Evolutionary conservation across 2,113 vertebrate genomes (phyloP).

Genomic region (Eolophus roseicapilla): DNA sequence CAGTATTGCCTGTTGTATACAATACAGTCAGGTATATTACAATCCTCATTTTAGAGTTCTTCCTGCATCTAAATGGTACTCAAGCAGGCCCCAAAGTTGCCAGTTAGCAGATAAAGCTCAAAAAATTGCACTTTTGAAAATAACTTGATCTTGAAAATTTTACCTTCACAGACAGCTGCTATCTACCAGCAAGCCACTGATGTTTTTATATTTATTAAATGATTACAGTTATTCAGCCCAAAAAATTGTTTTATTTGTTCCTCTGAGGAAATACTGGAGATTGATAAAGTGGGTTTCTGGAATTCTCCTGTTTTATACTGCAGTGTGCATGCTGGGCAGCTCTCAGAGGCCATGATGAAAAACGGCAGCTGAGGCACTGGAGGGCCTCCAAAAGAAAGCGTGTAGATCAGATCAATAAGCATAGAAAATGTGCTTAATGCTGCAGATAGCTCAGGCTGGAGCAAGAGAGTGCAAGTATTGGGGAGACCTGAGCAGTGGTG

Average conservation of each 20-base stretch:
- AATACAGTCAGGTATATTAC: not conserved
- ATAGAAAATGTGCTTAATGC: not conserved
- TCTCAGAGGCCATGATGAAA: not conserved
- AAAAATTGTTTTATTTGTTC: not conserved
- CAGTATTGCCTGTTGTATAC: not conserved
- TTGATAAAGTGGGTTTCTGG: not conserved
- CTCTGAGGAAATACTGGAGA: not conserved
- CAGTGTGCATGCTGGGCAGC: not conserved
- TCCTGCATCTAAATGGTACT: not conserved
- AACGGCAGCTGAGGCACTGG: not conserved
- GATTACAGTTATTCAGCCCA: not conserved
- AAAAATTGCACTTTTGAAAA: not conserved
- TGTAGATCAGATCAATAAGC: not conserved
- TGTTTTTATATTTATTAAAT: not conserved
- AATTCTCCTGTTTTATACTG: not conserved
- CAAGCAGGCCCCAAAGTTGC: not conserved
- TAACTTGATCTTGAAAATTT: not conserved
- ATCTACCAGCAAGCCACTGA: not conserved
- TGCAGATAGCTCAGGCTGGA: not conserved
- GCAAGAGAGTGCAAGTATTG: fast-evolving
- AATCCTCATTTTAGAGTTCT: not conserved
- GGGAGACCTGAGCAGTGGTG: not conserved
- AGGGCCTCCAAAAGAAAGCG: not conserved
- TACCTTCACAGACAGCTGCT: not conserved
- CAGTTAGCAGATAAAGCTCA: not conserved